Conservation (phyloP, 2,797 vertebrate genomes). For the Darevskia nairensis region DNA sequence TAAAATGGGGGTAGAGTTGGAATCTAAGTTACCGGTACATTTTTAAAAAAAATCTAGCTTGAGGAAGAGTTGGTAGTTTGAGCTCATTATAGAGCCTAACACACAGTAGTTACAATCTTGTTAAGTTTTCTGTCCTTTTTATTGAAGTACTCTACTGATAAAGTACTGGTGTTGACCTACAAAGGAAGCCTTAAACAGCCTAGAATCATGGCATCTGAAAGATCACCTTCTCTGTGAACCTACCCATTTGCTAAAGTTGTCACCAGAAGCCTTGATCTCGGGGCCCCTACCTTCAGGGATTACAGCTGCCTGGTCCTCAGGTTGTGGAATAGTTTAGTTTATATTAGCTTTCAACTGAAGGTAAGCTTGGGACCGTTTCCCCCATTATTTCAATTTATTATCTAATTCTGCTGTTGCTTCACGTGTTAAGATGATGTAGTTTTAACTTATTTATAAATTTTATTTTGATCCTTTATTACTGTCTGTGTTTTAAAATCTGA, state of each 20-base stretch:
- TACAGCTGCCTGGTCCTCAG: background rate
- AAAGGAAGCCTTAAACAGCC: background rate
- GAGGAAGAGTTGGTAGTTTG: background rate
- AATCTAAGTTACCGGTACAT: background rate
- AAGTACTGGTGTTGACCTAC: background rate
- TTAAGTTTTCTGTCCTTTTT: background rate
- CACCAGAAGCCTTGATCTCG: background rate
- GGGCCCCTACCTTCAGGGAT: background rate
- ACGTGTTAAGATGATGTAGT: background rate
- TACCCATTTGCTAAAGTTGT: background rate
- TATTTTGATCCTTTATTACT: background rate
- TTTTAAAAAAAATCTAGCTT: background rate
- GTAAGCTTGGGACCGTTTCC: no score
- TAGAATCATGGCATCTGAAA: background rate
- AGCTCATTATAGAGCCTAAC: background rate
- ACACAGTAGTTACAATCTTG: background rate
- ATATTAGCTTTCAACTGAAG: background rate
- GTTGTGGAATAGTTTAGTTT: background rate
- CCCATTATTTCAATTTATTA: background rate
- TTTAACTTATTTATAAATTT: background rate
- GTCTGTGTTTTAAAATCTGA: no score
- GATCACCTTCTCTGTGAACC: background rate
- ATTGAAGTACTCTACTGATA: background rate
- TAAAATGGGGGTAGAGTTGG: background rate
- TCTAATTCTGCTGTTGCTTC: background rate